These are phyloP conservation scores for Rambutsinella grinnellia DNA, from an alignment of 2,888 invertebrate genomes.

Conservation along the genomic window DNA sequence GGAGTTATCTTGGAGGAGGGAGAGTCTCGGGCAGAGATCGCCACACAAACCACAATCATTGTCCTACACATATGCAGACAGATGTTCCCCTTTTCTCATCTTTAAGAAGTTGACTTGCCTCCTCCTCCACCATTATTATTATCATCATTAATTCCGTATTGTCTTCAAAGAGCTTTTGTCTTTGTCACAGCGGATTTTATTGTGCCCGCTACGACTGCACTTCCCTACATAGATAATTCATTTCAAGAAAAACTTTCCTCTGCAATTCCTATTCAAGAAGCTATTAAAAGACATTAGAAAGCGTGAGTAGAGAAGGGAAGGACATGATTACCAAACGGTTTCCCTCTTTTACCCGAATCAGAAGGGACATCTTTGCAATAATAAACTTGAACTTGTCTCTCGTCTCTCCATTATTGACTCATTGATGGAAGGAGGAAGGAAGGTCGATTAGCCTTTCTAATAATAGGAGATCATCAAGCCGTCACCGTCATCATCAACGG, in stretches of 20 bases:
- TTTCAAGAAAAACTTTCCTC: conserved; percentile 17
- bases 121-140: conserved; percentile 43
- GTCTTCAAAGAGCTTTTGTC: conserved; percentile 39
- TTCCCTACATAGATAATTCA: not conserved
- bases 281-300: conserved; percentile 24
- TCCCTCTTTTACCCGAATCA: conserved; percentile 8
- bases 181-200: conserved; percentile 24
- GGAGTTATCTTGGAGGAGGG: no score
- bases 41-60: not conserved
- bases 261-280: no score
- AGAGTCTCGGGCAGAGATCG: not conserved
- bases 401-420: not conserved
- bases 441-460: not conserved
- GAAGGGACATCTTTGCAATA: conserved; percentile 23
- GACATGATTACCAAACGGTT: conserved; percentile 36
- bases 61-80: conserved; percentile 26
- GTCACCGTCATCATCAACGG: conserved; percentile 17
- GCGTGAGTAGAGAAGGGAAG: not conserved
- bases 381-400: conserved; percentile 52
- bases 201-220: not conserved
- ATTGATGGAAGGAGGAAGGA: not conserved
- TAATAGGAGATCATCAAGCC: conserved; percentile 17
- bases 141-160: conserved; percentile 55
- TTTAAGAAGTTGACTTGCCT: conserved; percentile 47
- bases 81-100: conserved; percentile 21